Conservation (phyloP, 2,797 vertebrate genomes). For the Perdix hodgsoniae region DNA sequence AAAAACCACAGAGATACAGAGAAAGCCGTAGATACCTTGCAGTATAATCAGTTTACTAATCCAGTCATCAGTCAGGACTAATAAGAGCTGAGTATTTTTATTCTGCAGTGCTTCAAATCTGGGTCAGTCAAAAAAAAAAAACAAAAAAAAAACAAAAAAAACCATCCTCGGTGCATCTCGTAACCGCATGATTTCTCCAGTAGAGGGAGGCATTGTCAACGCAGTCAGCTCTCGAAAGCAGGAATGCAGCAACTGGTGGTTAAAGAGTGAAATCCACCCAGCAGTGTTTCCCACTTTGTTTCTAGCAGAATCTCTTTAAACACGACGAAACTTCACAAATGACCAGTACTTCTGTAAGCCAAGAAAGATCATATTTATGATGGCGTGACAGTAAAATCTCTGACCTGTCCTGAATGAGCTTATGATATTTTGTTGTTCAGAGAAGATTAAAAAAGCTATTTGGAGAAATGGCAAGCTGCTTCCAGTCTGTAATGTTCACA, state of each 20-base stretch:
- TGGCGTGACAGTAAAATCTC: neutral
- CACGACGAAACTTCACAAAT: neutral
- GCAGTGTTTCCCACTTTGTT: neutral
- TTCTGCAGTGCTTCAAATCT: neutral
- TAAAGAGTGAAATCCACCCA: neutral
- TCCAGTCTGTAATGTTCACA: neutral
- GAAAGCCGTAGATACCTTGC: accelerated
- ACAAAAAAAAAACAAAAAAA: neutral
- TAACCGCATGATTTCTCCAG: neutral
- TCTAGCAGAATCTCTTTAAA: neutral
- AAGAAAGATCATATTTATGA: neutral
- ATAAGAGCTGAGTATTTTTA: neutral
- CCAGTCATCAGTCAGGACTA: neutral
- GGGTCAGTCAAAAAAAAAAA: neutral
- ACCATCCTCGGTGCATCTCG: accelerated
- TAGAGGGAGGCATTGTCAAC: slow-evolving; percentile 72
- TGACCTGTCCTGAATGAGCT: neutral
- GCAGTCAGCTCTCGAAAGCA: slow-evolving; percentile 2
- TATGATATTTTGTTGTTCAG: accelerated
- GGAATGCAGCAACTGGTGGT: neutral
- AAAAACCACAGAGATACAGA: neutral
- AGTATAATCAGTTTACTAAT: neutral
- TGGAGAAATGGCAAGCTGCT: neutral
- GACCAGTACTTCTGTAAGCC: neutral
- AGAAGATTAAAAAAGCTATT: neutral